Evolutionary conservation across 2,888 invertebrate genomes (phyloP), one percentile per base, ranked within the genome.

Genomic region (Andrena minutula): DNA sequence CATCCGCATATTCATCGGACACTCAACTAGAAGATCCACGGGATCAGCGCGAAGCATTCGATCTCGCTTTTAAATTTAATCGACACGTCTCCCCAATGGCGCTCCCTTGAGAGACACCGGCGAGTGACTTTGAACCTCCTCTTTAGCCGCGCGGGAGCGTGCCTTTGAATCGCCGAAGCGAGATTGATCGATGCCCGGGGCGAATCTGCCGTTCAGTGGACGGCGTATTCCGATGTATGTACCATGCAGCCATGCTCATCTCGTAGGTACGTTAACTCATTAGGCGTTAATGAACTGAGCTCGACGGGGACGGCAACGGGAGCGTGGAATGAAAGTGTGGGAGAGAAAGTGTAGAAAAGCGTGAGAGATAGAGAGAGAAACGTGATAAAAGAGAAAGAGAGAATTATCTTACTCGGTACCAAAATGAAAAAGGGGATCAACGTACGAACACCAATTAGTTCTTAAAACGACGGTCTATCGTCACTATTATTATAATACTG

Each of bases 391-490:
- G 51, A 4, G 53, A 70, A 61, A 35, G 35, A 63, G 30, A 79
- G 77, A 83, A 87, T 86, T 86, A 86, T 88, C 85, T 88, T 88
- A 91, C 87, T 92, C 88, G 91, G 92, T 93, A 93, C 92, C 92
- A 93, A 93, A 90, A 89, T 88, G 89, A 89, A 92, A 92, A 92
- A 91, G 89, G 93, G 93, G 93, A 94, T 93, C 94, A 94, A 94
- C 91, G 92, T 93, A 93, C 90, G 92, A 94, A 94, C 93, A 94
- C 94, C 94, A 94, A 94, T 93, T 93, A 94, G 92, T 84, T 92
- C 90, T 93, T 94, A 94, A 91, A 93, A 91, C 79, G 82, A 89
- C 93, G 92, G 90, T 92, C 92, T 93, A 92, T 92, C 92, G 90
- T 91, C 88, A 47, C 41, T 41, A 84, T 86, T 88, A 87, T 84